phyloP scores from a whole-genome alignment of 2,113 vertebrate species.

The Callaeas wilsoni region DNA sequence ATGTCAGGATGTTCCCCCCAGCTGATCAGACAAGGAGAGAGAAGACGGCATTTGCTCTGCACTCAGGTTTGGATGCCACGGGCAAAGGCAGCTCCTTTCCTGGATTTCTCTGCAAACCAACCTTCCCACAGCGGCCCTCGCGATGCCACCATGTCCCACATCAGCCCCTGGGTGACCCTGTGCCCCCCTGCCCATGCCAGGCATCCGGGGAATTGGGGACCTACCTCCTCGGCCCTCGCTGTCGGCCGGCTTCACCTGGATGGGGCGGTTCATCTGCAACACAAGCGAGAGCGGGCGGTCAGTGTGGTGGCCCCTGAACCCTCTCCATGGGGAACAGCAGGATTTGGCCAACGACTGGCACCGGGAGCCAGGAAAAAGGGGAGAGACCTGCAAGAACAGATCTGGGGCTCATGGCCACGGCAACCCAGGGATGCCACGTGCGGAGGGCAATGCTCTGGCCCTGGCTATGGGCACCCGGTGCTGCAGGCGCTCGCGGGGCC shows the following conservation, averaged over 20 bases:
- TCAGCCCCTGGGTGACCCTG: not conserved
- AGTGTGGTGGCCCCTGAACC: not conserved
- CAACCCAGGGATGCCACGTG: rapidly evolving
- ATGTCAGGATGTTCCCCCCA: not conserved
- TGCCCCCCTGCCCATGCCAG: rapidly evolving
- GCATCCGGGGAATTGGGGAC: not conserved
- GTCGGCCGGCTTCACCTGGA: slow-evolving; percentile 99
- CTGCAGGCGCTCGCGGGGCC: not conserved
- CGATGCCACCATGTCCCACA: rapidly evolving
- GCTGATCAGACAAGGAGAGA: not conserved
- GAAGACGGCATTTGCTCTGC: not conserved
- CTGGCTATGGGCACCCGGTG: not conserved
- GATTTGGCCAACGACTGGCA: not conserved
- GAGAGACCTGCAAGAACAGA: not conserved
- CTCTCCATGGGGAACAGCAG: rapidly evolving
- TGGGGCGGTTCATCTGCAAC: slow-evolving; percentile 96
- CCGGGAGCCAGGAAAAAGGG: not conserved
- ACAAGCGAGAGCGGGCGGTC: not conserved
- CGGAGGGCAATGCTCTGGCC: rapidly evolving
- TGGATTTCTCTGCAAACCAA: not conserved
- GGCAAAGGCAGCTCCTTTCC: not conserved
- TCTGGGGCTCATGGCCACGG: rapidly evolving
- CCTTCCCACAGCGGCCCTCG: rapidly evolving
- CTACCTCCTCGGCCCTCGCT: slow-evolving; percentile 99
- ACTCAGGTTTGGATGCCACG: not conserved